These are phyloP conservation scores for Coptodon rendalli DNA, from an alignment of 2,113 vertebrate genomes.

Conservation along the genomic window DNA sequence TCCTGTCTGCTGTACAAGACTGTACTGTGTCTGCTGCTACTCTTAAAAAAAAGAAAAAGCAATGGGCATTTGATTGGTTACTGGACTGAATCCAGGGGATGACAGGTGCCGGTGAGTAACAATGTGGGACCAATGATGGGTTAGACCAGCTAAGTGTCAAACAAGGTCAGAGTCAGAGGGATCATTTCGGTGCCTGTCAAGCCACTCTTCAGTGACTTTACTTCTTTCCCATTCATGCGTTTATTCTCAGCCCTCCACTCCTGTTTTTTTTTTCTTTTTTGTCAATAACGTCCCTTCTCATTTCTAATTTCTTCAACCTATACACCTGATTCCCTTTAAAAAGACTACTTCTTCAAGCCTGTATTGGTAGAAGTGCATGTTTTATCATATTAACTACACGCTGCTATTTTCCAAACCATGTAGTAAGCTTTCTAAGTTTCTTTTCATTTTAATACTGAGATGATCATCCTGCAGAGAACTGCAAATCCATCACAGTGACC, in stretches of 20 bases:
- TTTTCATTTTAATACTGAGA: not conserved
- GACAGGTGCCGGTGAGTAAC: conserved; percentile 18
- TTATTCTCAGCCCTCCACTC: not conserved
- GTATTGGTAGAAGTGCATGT: not conserved
- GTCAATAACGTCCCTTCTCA: not conserved
- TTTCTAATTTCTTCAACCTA: not conserved
- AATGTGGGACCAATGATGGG: conserved; percentile 12
- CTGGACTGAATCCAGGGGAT: conserved; percentile 19
- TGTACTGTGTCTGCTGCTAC: not conserved
- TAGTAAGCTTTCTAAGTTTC: not conserved
- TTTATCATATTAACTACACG: conserved; percentile 22
- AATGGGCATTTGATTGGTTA: not conserved
- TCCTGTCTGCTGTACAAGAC: not conserved
- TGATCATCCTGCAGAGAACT: not conserved
- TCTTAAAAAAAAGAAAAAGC: not conserved
- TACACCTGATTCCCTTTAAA: not conserved
- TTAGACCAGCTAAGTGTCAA: conserved; percentile 27
- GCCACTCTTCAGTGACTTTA: not conserved
- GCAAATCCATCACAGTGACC: not conserved
- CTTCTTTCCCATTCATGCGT: not conserved
- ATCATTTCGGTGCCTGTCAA: not conserved
- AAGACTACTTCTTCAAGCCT: not conserved
- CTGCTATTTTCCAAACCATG: not conserved
- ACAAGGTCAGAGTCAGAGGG: conserved; percentile 15
- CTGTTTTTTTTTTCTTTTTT: not conserved